Percentiles rank a stretch among this genome's conserved stretches.
These are phyloP conservation scores for Hemicentrotus pulcherrimus DNA, from an alignment of 35 echinoderm and acorn worm species.

Conservation along the genomic window DNA sequence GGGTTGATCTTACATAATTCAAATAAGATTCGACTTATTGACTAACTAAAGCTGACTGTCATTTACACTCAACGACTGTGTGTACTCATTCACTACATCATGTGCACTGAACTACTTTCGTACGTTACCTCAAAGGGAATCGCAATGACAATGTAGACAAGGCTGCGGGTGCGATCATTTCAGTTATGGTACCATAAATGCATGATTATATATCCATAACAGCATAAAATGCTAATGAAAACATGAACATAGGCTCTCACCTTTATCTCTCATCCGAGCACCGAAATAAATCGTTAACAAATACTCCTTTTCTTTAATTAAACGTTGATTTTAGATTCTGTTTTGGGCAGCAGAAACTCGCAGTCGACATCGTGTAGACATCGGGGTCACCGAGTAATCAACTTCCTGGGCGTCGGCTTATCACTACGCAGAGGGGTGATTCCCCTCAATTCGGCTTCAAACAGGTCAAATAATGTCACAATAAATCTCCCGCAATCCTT, in stretches of 20 bases:
- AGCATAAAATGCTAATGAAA: background rate
- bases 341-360: background rate
- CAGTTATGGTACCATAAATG: no score
- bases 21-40: no score
- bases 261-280: slow-evolving; percentile 31
- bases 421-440: slow-evolving; percentile 22
- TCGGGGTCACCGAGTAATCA: background rate
- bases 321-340: background rate
- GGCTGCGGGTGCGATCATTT: no score
- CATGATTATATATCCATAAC: background rate
- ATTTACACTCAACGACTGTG: no score
- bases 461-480: background rate
- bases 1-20: no score
- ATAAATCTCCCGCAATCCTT: background rate
- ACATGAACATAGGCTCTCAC: background rate
- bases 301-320: background rate
- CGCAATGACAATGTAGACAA: no score
- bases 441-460: background rate
- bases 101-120: no score
- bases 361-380: slow-evolving; percentile 34
- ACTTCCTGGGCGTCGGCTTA: slow-evolving; percentile 39
- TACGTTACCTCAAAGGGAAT: no score
- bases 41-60: no score
- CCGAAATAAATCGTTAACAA: background rate
- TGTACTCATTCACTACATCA: no score